These are phyloP conservation scores for Drosophila lutescens DNA, from an alignment of 2,888 invertebrate species.

Conservation along the genomic window DNA sequence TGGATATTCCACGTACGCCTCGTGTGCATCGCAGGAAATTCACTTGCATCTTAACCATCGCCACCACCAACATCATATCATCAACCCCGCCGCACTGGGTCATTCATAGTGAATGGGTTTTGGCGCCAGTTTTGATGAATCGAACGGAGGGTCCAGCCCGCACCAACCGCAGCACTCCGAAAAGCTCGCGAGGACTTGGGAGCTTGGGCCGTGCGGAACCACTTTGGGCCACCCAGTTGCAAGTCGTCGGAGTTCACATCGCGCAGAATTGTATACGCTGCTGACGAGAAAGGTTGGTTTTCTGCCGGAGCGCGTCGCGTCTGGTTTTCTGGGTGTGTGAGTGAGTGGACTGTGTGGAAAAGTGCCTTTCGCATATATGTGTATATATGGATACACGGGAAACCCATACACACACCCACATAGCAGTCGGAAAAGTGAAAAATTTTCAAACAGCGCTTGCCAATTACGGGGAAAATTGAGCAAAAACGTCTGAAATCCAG, in stretches of 20 bases:
- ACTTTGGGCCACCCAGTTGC: slow-evolving; percentile 30
- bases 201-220: slow-evolving; percentile 59
- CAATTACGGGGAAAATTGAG: slow-evolving; percentile 48
- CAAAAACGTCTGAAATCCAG: slow-evolving; percentile 6
- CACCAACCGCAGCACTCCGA: slow-evolving; percentile 64
- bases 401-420: slow-evolving; percentile 50
- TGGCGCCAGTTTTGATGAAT: slow-evolving; percentile 73
- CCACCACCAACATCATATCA: neutral
- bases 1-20: slow-evolving; percentile 45
- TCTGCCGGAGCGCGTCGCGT: slow-evolving; percentile 76
- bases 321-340: slow-evolving; percentile 58
- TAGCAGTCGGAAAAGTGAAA: slow-evolving; percentile 69
- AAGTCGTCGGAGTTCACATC: slow-evolving; percentile 43
- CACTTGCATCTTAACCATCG: neutral
- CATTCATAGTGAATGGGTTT: slow-evolving; percentile 54
- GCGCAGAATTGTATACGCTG: slow-evolving; percentile 84
- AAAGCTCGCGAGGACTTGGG: slow-evolving; percentile 56
- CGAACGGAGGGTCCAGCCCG: slow-evolving; percentile 40
- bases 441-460: slow-evolving; percentile 68
- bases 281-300: slow-evolving; percentile 83
- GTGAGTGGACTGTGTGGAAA: slow-evolving; percentile 69
- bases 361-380: slow-evolving; percentile 55
- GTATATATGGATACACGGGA: slow-evolving; percentile 13
- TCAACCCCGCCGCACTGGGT: slow-evolving; percentile 1
- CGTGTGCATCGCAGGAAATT: slow-evolving; percentile 24